Evolutionary conservation across 2,888 invertebrate species (phyloP).

Genomic region (Plutella xylostella): DNA sequence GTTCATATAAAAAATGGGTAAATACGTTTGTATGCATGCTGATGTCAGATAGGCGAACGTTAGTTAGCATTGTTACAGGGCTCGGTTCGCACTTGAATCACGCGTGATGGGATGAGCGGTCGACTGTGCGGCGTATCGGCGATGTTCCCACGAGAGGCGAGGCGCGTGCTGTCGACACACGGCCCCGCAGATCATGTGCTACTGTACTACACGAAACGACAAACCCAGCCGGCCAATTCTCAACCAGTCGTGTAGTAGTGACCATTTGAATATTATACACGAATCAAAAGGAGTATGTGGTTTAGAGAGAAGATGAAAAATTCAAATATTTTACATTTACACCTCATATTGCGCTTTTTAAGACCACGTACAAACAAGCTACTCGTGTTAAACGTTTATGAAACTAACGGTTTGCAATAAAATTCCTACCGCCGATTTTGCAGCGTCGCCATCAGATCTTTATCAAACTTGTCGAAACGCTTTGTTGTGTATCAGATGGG

Average conservation of each 20-base stretch:
- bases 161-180: background rate
- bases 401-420: no score
- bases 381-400: no score
- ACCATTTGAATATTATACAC: no score
- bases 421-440: no score
- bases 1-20: constrained; percentile 11
- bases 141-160: constrained; percentile 41
- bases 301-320: no score
- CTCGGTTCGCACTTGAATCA: constrained; percentile 59
- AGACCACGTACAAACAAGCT: no score
- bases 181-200: background rate
- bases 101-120: constrained; percentile 60
- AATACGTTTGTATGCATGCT: constrained; percentile 18
- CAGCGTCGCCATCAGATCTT: no score
- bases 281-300: no score
- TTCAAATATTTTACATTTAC: no score
- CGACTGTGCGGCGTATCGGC: constrained; percentile 44
- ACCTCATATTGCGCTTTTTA: no score
- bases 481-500: background rate
- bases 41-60: constrained; percentile 19
- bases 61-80: constrained; percentile 39
- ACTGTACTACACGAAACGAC: background rate
- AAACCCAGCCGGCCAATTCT: no score
- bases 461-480: background rate
- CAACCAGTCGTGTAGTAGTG: no score